These are phyloP conservation scores for Mesembrinibis cayennensis DNA, from an alignment of 2,113 vertebrate genomes.

Conservation along the genomic window DNA sequence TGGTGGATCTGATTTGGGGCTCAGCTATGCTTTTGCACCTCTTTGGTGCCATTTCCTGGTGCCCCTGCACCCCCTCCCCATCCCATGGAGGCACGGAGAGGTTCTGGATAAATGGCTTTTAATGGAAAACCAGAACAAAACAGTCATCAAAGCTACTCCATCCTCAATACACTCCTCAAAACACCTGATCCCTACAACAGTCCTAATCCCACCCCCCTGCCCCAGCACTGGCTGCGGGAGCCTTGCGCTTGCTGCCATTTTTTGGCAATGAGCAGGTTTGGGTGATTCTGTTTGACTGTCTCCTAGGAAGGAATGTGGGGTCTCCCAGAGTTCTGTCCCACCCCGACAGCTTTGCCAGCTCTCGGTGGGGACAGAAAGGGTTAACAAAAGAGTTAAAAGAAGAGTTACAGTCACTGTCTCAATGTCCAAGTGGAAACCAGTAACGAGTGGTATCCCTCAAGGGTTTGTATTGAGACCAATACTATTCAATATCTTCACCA, in stretches of 20 bases:
- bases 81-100: too few relatives aligned
- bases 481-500: background rate
- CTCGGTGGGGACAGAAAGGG: too few relatives aligned
- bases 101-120: background rate
- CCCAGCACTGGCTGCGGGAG: background rate
- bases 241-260: background rate
- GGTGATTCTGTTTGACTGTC: background rate
- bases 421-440: background rate
- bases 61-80: background rate
- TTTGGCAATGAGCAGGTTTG: background rate
- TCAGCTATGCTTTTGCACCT: background rate
- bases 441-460: background rate
- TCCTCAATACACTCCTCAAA: too few relatives aligned
- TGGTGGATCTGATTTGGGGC: background rate
- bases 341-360: background rate
- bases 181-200: fast-evolving
- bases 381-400: background rate
- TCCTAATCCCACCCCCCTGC: background rate
- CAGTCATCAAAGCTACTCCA: background rate
- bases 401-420: background rate
- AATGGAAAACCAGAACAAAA: background rate
- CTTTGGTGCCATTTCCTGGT: background rate
- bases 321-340: background rate
- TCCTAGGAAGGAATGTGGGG: background rate
- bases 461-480: background rate